Base-by-base conservation (phyloP, 2,888 invertebrate genomes). In the Noctuana brunneofusca region DNA sequence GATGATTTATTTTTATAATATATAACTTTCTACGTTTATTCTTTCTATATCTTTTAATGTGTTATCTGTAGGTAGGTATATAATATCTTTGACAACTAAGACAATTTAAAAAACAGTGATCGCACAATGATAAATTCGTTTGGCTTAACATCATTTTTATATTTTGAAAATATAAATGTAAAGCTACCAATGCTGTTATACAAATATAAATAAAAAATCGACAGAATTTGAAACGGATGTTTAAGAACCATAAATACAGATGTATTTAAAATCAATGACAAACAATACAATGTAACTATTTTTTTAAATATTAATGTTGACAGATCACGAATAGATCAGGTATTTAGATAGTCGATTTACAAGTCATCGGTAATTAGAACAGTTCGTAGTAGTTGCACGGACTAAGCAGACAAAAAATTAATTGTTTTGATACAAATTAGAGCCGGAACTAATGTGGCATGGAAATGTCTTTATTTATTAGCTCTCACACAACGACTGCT, bases 311-410 rank as follows among this genome's bases (percentile, higher is more conserved):
- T 48, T 24, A 22, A 27, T 16, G 60, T 60, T 54, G 60, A 60
- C 54, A 54, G 46, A 48, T 38, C 54, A 54, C 48, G 60, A 60
- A 38, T 46, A 48, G 60, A 60, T 60, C 38, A 16, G 35, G 5
- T 12, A 20, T 11, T 20, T 20, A 46, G 60, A 60, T 60, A 54
- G 11, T 32, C 9, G n/a, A 32, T 5, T 53, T 35, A 43, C 53
- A 32, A 60, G 32, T 60, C 60, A 46, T 54, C 54, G 60, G 54
- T 32, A 55, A 60, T 60, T 60, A 60, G 24, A 54, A 48, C 46
- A n/a, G 43, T 48, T 32, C 1, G 38, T 48, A 60, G 38, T 24
- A 5, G 54, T 16, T 16, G 30, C 35, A 35, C 18, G 22, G 16
- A 41, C 18, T 58, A 20, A 43, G 27, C 43, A 30, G 12, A 52